Evolutionary conservation across 2,113 vertebrate species (phyloP).

Genomic region (Psammodynastes pulverulentus): DNA sequence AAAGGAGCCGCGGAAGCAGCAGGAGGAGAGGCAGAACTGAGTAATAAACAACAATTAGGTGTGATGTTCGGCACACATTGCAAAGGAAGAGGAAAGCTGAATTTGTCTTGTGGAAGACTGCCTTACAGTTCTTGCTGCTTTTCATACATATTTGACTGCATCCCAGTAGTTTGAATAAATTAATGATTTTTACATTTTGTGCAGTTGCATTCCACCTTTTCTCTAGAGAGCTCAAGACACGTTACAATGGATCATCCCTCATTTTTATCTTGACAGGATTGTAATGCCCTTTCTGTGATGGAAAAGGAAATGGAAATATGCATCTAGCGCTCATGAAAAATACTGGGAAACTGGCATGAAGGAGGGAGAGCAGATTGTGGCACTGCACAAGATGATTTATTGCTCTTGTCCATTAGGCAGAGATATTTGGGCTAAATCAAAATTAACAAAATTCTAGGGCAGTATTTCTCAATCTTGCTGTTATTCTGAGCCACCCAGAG

Average conservation of each 20-base stretch:
- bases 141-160: not conserved
- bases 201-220: not conserved
- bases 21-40: not conserved
- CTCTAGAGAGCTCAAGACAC: not conserved
- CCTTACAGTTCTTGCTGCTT: not conserved
- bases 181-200: not conserved
- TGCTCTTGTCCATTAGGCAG: not conserved
- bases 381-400: not conserved
- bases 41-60: not conserved
- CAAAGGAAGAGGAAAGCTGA: not conserved
- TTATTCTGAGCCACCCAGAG: not conserved
- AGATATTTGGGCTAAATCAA: not conserved
- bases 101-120: not conserved
- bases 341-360: not conserved
- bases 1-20: not conserved
- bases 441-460: not conserved
- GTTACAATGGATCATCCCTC: not conserved
- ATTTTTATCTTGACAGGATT: not conserved
- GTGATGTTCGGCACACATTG: not conserved
- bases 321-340: not conserved
- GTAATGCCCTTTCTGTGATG: not conserved
- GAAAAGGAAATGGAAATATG: not conserved
- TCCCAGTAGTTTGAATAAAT: not conserved
- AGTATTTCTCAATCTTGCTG: not conserved
- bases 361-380: not conserved